Evolutionary conservation across 2,113 vertebrate species (phyloP).

Genomic region (Pelvicachromis taeniatus): DNA sequence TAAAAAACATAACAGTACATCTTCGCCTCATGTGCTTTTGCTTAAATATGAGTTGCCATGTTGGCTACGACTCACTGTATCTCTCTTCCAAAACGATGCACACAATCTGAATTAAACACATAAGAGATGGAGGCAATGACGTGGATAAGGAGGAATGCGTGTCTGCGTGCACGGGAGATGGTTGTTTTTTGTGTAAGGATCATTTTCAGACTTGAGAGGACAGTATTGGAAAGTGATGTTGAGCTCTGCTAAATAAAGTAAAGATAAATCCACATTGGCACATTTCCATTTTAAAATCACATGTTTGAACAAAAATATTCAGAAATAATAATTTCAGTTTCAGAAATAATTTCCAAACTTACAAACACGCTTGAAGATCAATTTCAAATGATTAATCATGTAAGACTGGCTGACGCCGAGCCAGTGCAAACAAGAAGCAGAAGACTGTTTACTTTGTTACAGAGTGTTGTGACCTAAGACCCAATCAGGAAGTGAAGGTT

Average conservation of each 20-base stretch:
- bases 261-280: neutral
- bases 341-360: neutral
- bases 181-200: neutral
- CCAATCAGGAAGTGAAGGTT: neutral
- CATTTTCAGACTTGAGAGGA: neutral
- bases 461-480: neutral
- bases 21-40: slow-evolving; percentile 14
- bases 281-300: neutral
- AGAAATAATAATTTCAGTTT: too few relatives aligned
- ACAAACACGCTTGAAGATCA: neutral
- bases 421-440: neutral
- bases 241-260: neutral
- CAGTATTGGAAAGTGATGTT: neutral
- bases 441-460: neutral
- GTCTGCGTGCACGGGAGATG: neutral
- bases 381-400: neutral
- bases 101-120: neutral
- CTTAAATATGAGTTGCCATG: neutral
- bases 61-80: neutral
- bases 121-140: neutral
- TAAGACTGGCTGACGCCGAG: neutral
- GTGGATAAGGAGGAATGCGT: neutral
- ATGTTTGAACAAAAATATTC: neutral
- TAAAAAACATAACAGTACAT: neutral
- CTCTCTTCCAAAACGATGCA: neutral